phyloP scores from a whole-genome alignment of 2,797 vertebrate genomes.

The Pteronotus mesoamericanus region DNA sequence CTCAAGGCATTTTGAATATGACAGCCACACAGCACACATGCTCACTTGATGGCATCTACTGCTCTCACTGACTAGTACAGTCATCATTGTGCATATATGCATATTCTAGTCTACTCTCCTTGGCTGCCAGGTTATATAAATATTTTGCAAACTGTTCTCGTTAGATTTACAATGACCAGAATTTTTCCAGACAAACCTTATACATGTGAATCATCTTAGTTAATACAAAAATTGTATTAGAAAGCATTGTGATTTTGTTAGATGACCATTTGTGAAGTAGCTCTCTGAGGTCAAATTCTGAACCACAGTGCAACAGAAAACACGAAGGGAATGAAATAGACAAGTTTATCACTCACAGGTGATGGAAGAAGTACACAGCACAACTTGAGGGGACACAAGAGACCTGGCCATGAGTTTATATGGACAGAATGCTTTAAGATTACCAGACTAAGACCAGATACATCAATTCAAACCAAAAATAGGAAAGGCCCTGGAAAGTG shows the following conservation, averaged over 20 bases:
- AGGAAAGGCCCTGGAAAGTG: background rate
- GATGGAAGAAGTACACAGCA: background rate
- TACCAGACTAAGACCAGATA: background rate
- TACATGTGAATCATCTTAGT: background rate
- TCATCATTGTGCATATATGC: no score
- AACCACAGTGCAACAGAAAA: background rate
- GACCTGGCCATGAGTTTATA: background rate
- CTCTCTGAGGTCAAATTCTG: background rate
- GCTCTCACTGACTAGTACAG: no score
- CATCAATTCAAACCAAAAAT: background rate
- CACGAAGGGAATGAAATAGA: background rate
- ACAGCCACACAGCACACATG: no score
- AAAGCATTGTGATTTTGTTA: background rate
- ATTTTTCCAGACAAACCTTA: no score
- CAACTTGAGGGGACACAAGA: background rate
- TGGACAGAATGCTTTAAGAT: background rate
- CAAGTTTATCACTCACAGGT: background rate
- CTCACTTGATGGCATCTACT: no score
- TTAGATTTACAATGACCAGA: no score
- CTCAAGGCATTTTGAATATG: no score
- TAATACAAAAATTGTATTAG: background rate
- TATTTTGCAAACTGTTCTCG: no score
- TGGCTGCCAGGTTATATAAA: no score
- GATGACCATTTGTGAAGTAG: background rate
- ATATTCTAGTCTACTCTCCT: no score